Conservation (phyloP, 1,140 invertebrate genomes). For the Scylla paramamosain region DNA sequence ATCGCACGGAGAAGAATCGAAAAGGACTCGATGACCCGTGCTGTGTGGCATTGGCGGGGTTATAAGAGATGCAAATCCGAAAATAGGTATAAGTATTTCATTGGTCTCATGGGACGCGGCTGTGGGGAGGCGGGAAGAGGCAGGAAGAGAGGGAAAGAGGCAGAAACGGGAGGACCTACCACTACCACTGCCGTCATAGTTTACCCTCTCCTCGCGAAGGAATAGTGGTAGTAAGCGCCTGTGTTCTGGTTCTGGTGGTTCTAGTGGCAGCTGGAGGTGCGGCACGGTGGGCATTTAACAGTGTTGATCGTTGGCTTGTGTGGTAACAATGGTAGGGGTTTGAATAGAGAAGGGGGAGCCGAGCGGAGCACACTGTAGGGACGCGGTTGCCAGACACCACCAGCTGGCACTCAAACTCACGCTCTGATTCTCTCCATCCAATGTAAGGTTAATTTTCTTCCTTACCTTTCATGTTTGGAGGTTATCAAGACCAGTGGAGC, state of each 20-base stretch:
- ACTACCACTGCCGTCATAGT: not conserved
- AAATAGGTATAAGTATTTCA: constrained; percentile 72
- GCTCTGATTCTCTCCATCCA: constrained; percentile 1
- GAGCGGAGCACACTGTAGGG: not conserved
- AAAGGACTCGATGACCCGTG: not conserved
- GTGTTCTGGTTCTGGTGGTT: too few species aligned
- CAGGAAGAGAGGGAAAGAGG: too few species aligned
- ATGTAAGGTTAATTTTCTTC: not conserved
- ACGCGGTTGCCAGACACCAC: not conserved
- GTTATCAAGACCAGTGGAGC: not conserved
- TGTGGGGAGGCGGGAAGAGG: constrained; percentile 38
- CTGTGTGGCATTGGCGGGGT: not conserved
- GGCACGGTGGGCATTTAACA: constrained; percentile 49
- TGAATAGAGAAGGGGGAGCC: constrained; percentile 42
- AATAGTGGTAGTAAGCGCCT: too few species aligned
- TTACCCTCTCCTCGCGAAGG: not conserved
- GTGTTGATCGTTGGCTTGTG: constrained; percentile 67
- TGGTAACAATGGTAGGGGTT: constrained; percentile 65
- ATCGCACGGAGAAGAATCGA: too few species aligned
- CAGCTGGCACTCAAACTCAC: not conserved
- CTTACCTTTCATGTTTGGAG: not conserved
- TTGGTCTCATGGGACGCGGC: constrained; percentile 56
- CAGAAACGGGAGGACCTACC: not conserved
- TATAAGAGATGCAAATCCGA: constrained; percentile 69
- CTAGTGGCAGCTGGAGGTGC: not conserved